Base-by-base conservation (phyloP, 1,140 invertebrate species). In the Probaryconus sp. region DNA sequence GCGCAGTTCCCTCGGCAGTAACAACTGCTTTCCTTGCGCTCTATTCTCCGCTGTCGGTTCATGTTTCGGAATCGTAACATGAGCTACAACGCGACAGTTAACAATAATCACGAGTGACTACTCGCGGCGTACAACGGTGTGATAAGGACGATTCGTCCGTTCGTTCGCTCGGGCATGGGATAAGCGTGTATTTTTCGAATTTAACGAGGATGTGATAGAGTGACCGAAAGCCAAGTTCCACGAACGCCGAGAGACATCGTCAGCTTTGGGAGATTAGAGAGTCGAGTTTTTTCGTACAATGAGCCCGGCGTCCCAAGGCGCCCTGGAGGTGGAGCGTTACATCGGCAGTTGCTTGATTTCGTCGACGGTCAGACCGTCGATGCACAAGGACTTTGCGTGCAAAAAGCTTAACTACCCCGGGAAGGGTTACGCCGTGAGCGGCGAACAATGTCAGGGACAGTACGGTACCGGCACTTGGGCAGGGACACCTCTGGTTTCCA, bases 401-500 rank as follows among this genome's bases (percentile, higher is more conserved):
- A 83, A 82, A 51, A 83, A 83, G 31, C 71, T 63, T 14, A 10
- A 33, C 17, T 82, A 81, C 31, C 24, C 47, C 20, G 35, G 47
- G 3, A 78, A 77, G 33, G 78, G 53, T 55, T 83, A 81, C 17
- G 45, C 56, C 48, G 14, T 21, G 2, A 43, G 18, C 11, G 63
- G 50, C 13, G 81, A 85, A 18, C 79, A 85, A 65, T 82, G 79
- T 51, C 81, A 84, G 65, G 56, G 77, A 50, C 77, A 80, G 9
- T 82, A 81, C 55, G 76, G 47, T 5, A 77, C 77, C 16, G 79
- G 79, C 2, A 81, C 90, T 40, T 93, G 92, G 90, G 89, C 92
- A 4, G 92, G 92, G 55, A 89, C 91, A 48, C 92, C 92, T 5
- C 88, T 93, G 16, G 91, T 94, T 73, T 93, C 92, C 13, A 92